Conservation (phyloP, 2,113 vertebrate species). For the Eptatretus burgeri region DNA sequence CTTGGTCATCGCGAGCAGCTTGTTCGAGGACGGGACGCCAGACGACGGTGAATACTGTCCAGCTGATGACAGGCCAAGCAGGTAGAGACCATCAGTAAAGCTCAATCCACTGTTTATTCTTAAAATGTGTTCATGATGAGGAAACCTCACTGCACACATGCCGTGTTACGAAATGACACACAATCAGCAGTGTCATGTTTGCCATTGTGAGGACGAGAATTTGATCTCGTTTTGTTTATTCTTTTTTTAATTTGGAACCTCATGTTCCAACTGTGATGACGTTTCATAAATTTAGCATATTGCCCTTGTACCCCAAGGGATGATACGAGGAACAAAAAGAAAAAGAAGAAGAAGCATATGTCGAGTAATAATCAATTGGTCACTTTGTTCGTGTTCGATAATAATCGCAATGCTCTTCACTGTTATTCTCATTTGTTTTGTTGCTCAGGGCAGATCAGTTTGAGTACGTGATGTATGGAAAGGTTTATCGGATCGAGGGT, state of each 20-base stretch:
- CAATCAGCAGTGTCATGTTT: neutral
- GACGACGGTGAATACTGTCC: conserved; percentile 93
- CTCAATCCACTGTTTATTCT: no score
- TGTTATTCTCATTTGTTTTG: neutral
- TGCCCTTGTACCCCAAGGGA: no score
- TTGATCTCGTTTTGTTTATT: no score
- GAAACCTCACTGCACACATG: neutral
- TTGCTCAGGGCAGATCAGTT: conserved; percentile 63
- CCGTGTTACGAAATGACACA: neutral
- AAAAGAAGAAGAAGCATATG: no score
- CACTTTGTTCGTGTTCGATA: neutral
- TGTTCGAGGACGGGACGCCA: conserved; percentile 80
- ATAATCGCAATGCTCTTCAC: neutral
- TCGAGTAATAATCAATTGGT: neutral
- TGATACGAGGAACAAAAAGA: no score
- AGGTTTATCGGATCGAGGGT: conserved; percentile 81
- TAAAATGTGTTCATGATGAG: no score
- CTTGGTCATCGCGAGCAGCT: conserved; percentile 72
- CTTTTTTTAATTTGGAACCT: no score
- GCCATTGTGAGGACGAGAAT: neutral
- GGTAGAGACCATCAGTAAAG: conserved; percentile 19
- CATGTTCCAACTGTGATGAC: no score
- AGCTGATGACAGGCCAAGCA: conserved; percentile 63
- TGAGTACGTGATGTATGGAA: conserved; percentile 96
- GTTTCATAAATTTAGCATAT: no score